A percentile compares a stretch with the other conserved stretches of the same genome.
phyloP scores from a whole-genome alignment of 2,888 invertebrate genomes.

The Pyrrhosoma nymphula region DNA sequence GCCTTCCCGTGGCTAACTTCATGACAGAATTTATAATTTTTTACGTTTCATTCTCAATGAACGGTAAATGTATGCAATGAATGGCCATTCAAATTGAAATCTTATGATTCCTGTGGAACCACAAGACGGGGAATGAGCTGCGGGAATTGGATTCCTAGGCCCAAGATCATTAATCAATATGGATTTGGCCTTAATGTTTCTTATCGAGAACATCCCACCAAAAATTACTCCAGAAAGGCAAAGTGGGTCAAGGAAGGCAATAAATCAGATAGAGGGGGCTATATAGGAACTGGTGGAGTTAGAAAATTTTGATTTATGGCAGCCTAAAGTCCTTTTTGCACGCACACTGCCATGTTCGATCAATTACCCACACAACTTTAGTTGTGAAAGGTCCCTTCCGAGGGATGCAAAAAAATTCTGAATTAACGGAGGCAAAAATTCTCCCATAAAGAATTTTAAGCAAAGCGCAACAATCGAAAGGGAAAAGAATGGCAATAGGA shows the following conservation, averaged over 20 bases:
- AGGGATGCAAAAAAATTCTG: not conserved
- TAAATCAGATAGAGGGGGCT: not conserved
- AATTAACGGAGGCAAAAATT: too few species aligned
- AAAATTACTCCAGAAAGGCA: not conserved
- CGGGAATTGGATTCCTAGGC: not conserved
- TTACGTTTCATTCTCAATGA: not conserved
- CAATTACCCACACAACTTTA: not conserved
- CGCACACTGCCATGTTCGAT: not conserved
- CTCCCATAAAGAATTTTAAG: too few species aligned
- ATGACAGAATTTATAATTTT: not conserved
- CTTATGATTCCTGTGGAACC: not conserved
- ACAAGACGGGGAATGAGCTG: not conserved
- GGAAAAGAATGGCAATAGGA: too few species aligned
- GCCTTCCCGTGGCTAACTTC: too few species aligned
- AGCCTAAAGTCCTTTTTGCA: not conserved
- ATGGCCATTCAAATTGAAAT: not conserved
- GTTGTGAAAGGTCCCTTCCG: not conserved
- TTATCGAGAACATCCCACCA: not conserved
- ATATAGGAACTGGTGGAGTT: not conserved
- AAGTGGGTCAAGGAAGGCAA: constrained; percentile 1
- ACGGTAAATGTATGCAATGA: not conserved
- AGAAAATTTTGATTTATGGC: not conserved
- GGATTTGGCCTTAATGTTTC: not conserved
- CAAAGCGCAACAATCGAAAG: too few species aligned
- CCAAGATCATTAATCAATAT: not conserved